Base-by-base conservation (phyloP, 2,113 vertebrate genomes). In the Tilapia sparmanii region DNA sequence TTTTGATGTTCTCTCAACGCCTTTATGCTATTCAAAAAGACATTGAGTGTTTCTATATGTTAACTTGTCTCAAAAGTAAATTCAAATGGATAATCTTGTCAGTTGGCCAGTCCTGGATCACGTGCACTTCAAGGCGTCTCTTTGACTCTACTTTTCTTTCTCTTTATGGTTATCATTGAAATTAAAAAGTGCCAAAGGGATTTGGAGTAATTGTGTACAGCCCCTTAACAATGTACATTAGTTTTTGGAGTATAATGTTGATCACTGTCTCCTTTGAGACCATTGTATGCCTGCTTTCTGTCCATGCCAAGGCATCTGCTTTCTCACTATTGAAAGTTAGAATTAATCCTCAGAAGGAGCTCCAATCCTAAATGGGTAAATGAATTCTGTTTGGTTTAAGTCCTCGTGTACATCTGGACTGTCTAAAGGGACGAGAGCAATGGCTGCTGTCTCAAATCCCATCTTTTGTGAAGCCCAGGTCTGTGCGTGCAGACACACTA, bases 11-110 rank as follows among this genome's bases (percentile, higher is more conserved):
- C 89, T 86, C 90, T 24, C 86, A 38, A 66, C n/a, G 82, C 88
- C 93, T 96, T 95, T 96, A 92, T 94, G 79, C 90, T 73, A 10
- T 68, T 73, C 66, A 84, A 90, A 91, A 80, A 26, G 82, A 92
- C 89, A 89, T 82, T 55, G 53, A 91, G 86, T 18, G 2, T 71
- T 81, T 80, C 85, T 81, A 76, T 83, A 91, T 86, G 54, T 80
- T 90, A 91, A 89, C 88, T 93, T 92, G 91, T 91, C 89, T 91
- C 66, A 86, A 96, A 93, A 96, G 92, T 94, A 94, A 95, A 97
- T 96, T 89, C 94, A 95, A 95, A 89, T 47, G 1, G 55, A 91
- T 97, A 95, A 96, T 96, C 96, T 95, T 93, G 93, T 96, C 94
- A 96, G 92, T 29, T 83, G 93, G 84, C 94, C 91, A 90, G 93